phyloP scores from a whole-genome alignment of 2,888 invertebrate genomes.

The Heliconius erato region DNA sequence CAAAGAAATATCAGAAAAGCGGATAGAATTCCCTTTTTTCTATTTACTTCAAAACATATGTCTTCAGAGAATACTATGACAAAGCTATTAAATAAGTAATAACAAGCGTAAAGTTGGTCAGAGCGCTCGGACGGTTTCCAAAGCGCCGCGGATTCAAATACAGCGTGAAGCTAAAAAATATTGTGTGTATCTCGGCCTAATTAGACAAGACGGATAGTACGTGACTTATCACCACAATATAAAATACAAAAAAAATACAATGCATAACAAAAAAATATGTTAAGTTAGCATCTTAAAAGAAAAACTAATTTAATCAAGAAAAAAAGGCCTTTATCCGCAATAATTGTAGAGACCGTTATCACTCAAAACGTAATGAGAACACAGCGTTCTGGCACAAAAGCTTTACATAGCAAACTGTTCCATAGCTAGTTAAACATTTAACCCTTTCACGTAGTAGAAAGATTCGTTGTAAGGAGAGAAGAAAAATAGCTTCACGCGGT shows the following conservation, averaged over 20 bases:
- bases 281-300: not conserved
- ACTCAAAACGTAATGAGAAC: slow-evolving; percentile 34
- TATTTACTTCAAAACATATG: slow-evolving; percentile 2
- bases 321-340: slow-evolving; percentile 5
- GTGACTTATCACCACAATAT: not conserved
- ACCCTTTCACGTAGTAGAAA: slow-evolving; percentile 1
- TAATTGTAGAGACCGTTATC: slow-evolving; percentile 18
- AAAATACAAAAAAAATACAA: not conserved
- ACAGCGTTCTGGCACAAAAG: slow-evolving; percentile 28
- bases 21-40: slow-evolving; percentile 7
- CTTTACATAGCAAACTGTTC: slow-evolving; percentile 27
- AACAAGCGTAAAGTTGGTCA: too few species aligned
- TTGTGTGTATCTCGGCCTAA: too few species aligned
- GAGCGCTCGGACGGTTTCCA: too few species aligned
- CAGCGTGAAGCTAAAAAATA: too few species aligned
- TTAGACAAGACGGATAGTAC: not conserved
- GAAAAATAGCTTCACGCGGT: too few species aligned
- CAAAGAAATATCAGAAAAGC: slow-evolving; percentile 11
- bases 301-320: slow-evolving; percentile 11
- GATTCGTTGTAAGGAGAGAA: not conserved
- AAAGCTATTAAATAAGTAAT: not conserved
- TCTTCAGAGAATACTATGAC: slow-evolving; percentile 8
- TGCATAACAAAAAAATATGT: not conserved
- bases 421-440: slow-evolving; percentile 38
- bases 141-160: not conserved